Evolutionary conservation across 1,140 invertebrate genomes (phyloP), one percentile per base, ranked within the genome.

Genomic region (Drosophila parabipectinata): DNA sequence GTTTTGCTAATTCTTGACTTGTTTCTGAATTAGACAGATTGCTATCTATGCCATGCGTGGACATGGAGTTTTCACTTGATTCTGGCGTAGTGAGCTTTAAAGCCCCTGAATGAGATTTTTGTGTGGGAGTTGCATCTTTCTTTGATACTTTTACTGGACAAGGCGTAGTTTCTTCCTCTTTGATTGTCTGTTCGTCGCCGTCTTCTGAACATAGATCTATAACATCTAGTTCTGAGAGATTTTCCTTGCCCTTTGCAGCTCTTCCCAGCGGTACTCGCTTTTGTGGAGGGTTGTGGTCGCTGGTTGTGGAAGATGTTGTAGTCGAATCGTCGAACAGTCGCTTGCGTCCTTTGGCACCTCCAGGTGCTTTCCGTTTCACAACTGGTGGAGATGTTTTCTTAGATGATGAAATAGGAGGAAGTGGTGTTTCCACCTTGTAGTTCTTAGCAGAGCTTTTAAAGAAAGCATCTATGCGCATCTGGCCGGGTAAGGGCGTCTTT

Each of bases 391-490:
- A 14, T 2, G 8, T 26, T 1, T 10, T 9, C 15, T 50, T 59
- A 8, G n/a, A 24, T 10, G 21, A 52, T 34, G 52, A 69, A 10
- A 8, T 4, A n/a, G 34, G 10, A 37, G 34, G 34, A 12, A 37
- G 9, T 1, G 51, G 34, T 4, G 6, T 34, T 9, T 28, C 45
- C 1, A 83, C 71, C 41, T 78, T 83, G 34, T 73, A 84, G 15
- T 50, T 87, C 58, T 91, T 91, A 0, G 76, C 9, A 10, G 56
- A 28, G 18, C 82, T 88, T 12, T 84, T 91, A 21, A 91, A 91
- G 14, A 79, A 91, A 6, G 61, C 51, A 64, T 91, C 79, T 1
- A 91, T 91, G 2, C 83, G 72, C 50, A 76, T 30, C 55, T 91
- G 90, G 2, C 72, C 73, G 1, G 82, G 69, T 4, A 77, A 54